Evolutionary conservation across 2,888 invertebrate genomes (phyloP).

Genomic region (Mythimna loreyi): DNA sequence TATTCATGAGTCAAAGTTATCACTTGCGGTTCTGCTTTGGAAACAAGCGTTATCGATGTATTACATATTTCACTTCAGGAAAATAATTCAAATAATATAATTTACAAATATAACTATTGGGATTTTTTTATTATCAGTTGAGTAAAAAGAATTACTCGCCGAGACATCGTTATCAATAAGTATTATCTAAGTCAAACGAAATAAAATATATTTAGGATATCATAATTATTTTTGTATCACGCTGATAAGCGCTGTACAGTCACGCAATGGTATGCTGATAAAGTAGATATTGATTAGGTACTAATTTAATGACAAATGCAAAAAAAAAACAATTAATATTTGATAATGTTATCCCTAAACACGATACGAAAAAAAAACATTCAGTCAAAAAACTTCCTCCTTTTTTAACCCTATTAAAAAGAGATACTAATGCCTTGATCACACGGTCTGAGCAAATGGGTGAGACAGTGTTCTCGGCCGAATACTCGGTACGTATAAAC

Average conservation of each 20-base stretch:
- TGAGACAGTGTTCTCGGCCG: too few species aligned
- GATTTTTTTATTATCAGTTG: slow-evolving; percentile 26
- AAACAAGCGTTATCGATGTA: not conserved
- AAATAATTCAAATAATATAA: slow-evolving; percentile 10
- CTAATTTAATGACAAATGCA: not conserved
- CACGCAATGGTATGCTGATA: slow-evolving; percentile 26
- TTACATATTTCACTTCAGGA: slow-evolving; percentile 11
- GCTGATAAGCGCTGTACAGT: slow-evolving; percentile 23
- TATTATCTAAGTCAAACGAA: slow-evolving; percentile 11
- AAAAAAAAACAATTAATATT: not conserved
- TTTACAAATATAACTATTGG: not conserved
- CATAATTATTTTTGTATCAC: slow-evolving; percentile 20
- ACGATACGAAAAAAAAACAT: too few species aligned
- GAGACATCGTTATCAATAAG: slow-evolving; percentile 22
- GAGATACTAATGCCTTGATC: too few species aligned
- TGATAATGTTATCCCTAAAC: too few species aligned
- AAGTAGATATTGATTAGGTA: slow-evolving; percentile 9
- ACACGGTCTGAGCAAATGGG: too few species aligned
- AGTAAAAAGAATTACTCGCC: slow-evolving; percentile 4
- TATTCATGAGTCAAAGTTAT: slow-evolving; percentile 14
- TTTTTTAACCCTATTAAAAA: too few species aligned
- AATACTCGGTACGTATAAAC: too few species aligned
- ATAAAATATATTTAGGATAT: slow-evolving; percentile 21
- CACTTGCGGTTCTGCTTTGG: slow-evolving; percentile 15
- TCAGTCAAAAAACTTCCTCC: too few species aligned